Evolutionary conservation across 2,797 vertebrate genomes (phyloP).

Genomic region (Epinephelus coioides): DNA sequence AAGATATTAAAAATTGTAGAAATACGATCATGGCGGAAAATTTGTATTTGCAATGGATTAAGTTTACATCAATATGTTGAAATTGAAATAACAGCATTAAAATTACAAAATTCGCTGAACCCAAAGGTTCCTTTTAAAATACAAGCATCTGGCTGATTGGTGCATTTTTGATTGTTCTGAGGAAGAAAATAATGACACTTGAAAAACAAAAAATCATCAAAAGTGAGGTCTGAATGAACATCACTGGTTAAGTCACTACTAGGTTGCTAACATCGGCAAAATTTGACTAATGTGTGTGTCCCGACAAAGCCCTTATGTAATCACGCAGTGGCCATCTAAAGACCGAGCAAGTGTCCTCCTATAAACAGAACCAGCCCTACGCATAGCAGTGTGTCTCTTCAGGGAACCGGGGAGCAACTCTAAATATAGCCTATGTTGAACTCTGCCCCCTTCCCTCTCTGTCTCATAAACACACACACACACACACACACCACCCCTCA

Average conservation of each 20-base stretch:
- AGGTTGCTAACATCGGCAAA: conserved; percentile 30
- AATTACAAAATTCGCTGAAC: neutral
- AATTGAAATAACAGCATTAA: neutral
- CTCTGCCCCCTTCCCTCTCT: conserved; percentile 52
- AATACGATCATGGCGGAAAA: neutral
- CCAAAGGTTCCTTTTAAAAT: neutral
- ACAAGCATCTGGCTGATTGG: neutral
- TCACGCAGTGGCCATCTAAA: conserved; percentile 31
- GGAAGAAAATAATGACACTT: neutral
- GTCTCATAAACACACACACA: conserved; percentile 29
- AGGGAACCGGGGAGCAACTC: conserved; percentile 47
- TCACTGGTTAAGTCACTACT: neutral
- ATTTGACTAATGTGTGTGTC: conserved; percentile 8
- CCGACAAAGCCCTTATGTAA: conserved; percentile 51
- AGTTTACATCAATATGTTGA: neutral
- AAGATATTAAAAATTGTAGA: neutral
- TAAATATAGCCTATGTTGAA: conserved; percentile 69
- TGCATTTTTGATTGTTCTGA: neutral
- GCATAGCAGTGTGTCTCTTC: conserved; percentile 62
- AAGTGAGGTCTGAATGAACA: neutral
- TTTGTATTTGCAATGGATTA: neutral
- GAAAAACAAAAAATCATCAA: neutral
- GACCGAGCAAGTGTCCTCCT: conserved; percentile 50
- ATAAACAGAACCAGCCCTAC: conserved; percentile 63
- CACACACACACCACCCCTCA: conserved; percentile 13